Evolutionary conservation across 2,888 invertebrate species (phyloP).

Genomic region (Agriopis leucophaearia): DNA sequence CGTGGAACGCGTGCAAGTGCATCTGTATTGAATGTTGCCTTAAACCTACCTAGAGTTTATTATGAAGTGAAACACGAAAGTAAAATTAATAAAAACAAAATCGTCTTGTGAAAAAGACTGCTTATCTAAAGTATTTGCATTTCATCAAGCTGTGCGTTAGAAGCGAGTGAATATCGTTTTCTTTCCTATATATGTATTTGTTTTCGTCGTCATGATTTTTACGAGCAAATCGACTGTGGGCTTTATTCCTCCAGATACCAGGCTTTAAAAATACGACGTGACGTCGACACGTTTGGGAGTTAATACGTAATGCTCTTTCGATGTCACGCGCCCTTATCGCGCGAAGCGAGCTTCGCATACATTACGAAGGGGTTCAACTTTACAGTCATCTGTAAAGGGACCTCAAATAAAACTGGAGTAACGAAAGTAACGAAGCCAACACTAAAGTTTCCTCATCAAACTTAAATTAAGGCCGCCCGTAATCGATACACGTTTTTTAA

Average conservation of each 20-base stretch:
- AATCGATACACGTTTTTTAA: constrained; percentile 73
- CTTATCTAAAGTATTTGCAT: constrained; percentile 41
- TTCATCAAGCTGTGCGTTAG: constrained; percentile 38
- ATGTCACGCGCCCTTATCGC: constrained; percentile 38
- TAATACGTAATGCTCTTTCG: constrained; percentile 38
- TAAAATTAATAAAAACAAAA: constrained; percentile 41
- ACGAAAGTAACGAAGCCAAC: constrained; percentile 26
- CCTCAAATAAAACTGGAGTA: constrained; percentile 37
- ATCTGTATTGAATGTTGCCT: too few relatives aligned
- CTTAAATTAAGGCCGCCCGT: constrained; percentile 54
- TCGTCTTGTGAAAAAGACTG: constrained; percentile 30
- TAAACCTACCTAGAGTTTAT: constrained; percentile 18
- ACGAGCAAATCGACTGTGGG: constrained; percentile 24
- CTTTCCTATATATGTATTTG: constrained; percentile 36
- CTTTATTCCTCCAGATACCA: constrained; percentile 27
- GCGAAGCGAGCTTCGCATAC: constrained; percentile 24
- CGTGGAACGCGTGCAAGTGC: too few relatives aligned
- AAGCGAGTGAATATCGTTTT: constrained; percentile 30
- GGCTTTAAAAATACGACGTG: constrained; percentile 35
- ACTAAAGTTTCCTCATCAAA: constrained; percentile 49
- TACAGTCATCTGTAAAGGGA: constrained; percentile 36
- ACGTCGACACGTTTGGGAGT: constrained; percentile 31
- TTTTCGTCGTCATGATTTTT: constrained; percentile 28
- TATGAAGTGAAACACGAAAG: constrained; percentile 18
- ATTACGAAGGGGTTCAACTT: constrained; percentile 29